Percentiles rank a stretch among this genome's conserved stretches.
Conservation (phyloP, 2,888 invertebrate species). For the Drosophila mulleri region DNA sequence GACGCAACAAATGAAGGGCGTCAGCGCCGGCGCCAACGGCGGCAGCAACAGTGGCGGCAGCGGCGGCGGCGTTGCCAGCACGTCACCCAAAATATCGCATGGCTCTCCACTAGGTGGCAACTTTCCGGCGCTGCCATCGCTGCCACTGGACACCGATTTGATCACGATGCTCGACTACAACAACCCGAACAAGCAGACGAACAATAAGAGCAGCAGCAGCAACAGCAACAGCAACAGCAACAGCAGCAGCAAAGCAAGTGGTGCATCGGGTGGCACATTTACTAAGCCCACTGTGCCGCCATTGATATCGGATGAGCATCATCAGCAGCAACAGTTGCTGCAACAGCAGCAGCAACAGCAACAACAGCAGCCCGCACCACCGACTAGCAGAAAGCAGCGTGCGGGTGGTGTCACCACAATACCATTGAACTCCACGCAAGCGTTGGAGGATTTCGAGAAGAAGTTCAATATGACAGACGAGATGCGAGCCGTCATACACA, state of each 20-base stretch:
- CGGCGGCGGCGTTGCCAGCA: slow-evolving; percentile 25
- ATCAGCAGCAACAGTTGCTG: background rate
- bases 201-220: slow-evolving; percentile 12
- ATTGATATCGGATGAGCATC: slow-evolving; percentile 52
- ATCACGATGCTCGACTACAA: slow-evolving; percentile 82
- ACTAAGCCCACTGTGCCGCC: slow-evolving; percentile 71
- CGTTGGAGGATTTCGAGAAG: slow-evolving; percentile 82
- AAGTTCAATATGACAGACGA: slow-evolving; percentile 84
- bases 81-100: slow-evolving; percentile 24
- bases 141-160: slow-evolving; percentile 81
- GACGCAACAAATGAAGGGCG: slow-evolving; percentile 79
- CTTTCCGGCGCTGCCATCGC: slow-evolving; percentile 75
- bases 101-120: slow-evolving; percentile 14
- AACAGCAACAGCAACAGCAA: background rate
- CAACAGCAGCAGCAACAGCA: slow-evolving; percentile 4
- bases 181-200: slow-evolving; percentile 71
- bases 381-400: slow-evolving; percentile 30
- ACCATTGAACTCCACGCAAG: slow-evolving; percentile 78
- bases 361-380: slow-evolving; percentile 9
- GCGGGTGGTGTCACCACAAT: slow-evolving; percentile 64
- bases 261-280: slow-evolving; percentile 52
- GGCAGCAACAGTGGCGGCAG: background rate
- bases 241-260: slow-evolving; percentile 4
- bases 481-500: slow-evolving; percentile 84
- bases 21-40: slow-evolving; percentile 7